Evolutionary conservation across 2,888 invertebrate species (phyloP).

Genomic region (Leucania comma): DNA sequence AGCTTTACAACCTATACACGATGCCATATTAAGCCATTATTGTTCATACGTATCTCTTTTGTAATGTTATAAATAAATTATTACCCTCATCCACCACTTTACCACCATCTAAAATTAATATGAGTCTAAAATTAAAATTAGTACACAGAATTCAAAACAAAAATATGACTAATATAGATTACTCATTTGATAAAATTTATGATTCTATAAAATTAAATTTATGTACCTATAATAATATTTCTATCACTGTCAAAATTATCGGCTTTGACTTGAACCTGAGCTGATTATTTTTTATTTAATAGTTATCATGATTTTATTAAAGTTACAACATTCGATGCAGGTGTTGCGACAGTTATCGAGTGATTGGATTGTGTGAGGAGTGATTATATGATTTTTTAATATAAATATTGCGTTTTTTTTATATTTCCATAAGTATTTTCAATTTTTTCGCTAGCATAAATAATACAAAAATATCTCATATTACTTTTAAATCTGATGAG

Average conservation of each 20-base stretch:
- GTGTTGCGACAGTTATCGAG: neutral
- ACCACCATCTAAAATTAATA: too few relatives aligned
- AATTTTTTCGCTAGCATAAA: too few relatives aligned
- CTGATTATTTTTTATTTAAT: slow-evolving; percentile 13
- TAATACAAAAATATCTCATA: too few relatives aligned
- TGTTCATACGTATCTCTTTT: slow-evolving; percentile 21
- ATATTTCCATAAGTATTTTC: too few relatives aligned
- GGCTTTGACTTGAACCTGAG: slow-evolving; percentile 5
- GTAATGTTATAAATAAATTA: slow-evolving; percentile 4
- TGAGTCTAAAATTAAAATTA: slow-evolving; percentile 9
- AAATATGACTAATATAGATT: slow-evolving; percentile 30
- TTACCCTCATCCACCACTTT: slow-evolving; percentile 2
- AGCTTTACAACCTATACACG: slow-evolving; percentile 13
- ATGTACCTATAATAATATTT: neutral
- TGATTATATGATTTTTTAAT: too few relatives aligned
- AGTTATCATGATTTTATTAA: slow-evolving; percentile 10
- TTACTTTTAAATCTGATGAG: too few relatives aligned
- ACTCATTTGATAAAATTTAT: slow-evolving; percentile 2
- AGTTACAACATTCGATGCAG: neutral
- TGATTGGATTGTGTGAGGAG: too few relatives aligned
- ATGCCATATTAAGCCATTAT: slow-evolving; percentile 10
- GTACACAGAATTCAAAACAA: neutral
- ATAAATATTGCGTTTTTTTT: too few relatives aligned
- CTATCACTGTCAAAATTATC: slow-evolving; percentile 15
- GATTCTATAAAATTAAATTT: slow-evolving; percentile 9